Percentiles rank a stretch among this genome's conserved stretches.
These are phyloP conservation scores for Pachycephus smyrnensis DNA, from an alignment of 2,888 invertebrate species.

Conservation along the genomic window DNA sequence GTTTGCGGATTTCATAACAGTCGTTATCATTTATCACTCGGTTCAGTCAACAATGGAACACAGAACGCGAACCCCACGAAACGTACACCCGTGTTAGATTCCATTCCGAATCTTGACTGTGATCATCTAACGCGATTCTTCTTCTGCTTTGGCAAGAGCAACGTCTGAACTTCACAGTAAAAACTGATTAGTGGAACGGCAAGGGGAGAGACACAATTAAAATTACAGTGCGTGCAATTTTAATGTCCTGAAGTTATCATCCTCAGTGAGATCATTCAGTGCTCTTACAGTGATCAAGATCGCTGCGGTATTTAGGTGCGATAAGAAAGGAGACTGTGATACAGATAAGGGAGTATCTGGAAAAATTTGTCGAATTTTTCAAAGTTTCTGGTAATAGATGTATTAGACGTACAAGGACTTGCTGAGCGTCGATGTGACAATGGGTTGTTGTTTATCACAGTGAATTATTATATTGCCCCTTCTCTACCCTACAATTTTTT, in stretches of 20 bases:
- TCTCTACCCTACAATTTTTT: neutral
- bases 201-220: neutral
- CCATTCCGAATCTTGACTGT: neutral
- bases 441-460: neutral
- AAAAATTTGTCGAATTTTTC: neutral
- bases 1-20: neutral
- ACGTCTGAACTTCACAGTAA: neutral
- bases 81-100: neutral
- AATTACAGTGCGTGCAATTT: neutral
- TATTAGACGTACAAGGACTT: neutral
- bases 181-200: neutral
- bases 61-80: neutral
- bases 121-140: neutral
- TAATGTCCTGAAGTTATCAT: neutral
- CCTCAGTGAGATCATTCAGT: neutral
- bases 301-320: neutral
- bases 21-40: constrained; percentile 6
- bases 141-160: neutral
- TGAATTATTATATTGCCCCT: neutral
- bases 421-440: neutral
- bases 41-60: neutral
- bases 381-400: neutral
- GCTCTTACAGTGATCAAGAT: neutral
- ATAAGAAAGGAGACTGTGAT: neutral
- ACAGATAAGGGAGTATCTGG: neutral